Evolutionary conservation across 2,113 vertebrate species (phyloP).

Genomic region (Chaetodon trifascialis): DNA sequence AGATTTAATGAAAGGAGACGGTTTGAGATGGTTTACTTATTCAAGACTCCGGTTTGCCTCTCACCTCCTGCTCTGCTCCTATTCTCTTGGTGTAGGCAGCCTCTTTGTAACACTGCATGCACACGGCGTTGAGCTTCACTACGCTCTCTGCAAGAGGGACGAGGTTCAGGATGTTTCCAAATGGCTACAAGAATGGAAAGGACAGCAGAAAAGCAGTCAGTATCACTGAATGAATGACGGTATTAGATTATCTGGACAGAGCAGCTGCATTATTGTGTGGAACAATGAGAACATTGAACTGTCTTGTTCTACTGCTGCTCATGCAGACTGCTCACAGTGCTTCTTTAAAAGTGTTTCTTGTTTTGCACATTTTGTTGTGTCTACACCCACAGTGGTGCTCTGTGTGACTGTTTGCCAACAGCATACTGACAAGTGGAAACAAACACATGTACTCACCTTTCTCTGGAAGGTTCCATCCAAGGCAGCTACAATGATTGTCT

Average conservation of each 20-base stretch:
- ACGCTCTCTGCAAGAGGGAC: conserved; percentile 95
- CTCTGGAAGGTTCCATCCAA: conserved; percentile 98
- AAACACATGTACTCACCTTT: conserved; percentile 83
- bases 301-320: neutral
- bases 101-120: conserved; percentile 95
- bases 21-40: neutral
- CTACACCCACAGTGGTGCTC: neutral
- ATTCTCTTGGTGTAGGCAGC: conserved; percentile 96
- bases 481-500: conserved; percentile 94
- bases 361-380: conserved; percentile 16
- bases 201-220: conserved; percentile 24
- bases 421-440: neutral
- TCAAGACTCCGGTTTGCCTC: neutral
- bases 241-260: conserved; percentile 44
- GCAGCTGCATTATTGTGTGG: neutral
- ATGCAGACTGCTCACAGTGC: conserved; percentile 26
- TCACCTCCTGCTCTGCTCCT: conserved; percentile 93
- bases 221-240: neutral
- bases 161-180: conserved; percentile 94
- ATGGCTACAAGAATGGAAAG: conserved; percentile 83
- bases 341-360: conserved; percentile 15
- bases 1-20: neutral
- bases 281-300: conserved; percentile 32
- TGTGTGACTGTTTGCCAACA: conserved; percentile 11
- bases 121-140: conserved; percentile 96